Evolutionary conservation across 2,888 invertebrate species (phyloP), one percentile per base, ranked within the genome.

Genomic region (Therioaphis trifolii): DNA sequence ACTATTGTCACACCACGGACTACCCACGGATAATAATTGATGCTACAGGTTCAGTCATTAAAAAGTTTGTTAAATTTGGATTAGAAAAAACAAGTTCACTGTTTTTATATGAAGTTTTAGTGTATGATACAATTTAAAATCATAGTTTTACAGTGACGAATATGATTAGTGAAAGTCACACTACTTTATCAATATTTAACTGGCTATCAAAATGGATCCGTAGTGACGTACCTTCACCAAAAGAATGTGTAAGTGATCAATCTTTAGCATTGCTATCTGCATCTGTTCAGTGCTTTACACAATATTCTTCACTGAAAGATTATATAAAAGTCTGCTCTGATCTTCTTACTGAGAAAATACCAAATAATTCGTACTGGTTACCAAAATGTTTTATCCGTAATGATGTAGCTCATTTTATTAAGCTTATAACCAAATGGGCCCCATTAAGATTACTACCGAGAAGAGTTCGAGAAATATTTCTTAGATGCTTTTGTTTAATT

Each of bases 271-370:
- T 69, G 9, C 7, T 69, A 68, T 46, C 18, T 27, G 40, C 27
- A 24, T 71, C 21, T 46, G 11, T 27, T 29, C 71, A 29, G 29
- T 27, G 5, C 21, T 58, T 24, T 15, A 46, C 14, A 46, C 35
- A 29, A 71, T 71, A 52, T 9, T 84, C 61, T 84, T 75, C 21
- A 55, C 80, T 61, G 3, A 15, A 61, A 14, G 61, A 24, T 27
- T 61, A 61, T 61, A 5, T 61, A 61, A 21, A 21, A 11, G 14
- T 61, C 12, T 61, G 21, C 24, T 15, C 24, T 21, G 27, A 27
- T 61, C 12, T 61, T 24, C 12, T 61, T 35, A 63, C 1, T 18
- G 29, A 29, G 5, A 63, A 18, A 18, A 2, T 63, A 29, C 29
- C 63, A 7, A 63, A 18, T 0, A n/a, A 43, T 43, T 43, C 69